Base-by-base conservation (phyloP, 2,888 invertebrate species). In the Alviniconcha strummeri region DNA sequence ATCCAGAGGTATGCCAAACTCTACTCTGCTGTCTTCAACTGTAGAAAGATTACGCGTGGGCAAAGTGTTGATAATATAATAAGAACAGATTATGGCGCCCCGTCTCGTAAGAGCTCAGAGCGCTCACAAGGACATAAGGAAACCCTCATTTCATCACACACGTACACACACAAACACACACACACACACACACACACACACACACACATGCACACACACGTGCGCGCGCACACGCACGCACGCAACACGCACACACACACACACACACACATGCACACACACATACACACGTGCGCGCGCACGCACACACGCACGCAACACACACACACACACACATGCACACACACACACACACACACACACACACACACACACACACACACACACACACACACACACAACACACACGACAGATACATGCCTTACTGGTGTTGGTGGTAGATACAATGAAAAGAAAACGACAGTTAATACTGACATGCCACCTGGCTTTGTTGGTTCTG, bases 361-460 rank as follows among this genome's bases (percentile, higher is more conserved):
- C 64, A 64, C 64, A 15, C 64, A 64, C 64, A 64, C 64, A 15
- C 64, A 64, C 64, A 64, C 64, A 64, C 64, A 64, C 64, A 64
- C 64, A 64, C 64, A 64, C 64, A 64, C 64, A 64, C 64, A 64
- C 64, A 64, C 64, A 64, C 64, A 64, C 64, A 64, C 64, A 64
- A 64, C 64, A 64, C 64, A 36, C 36, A 36, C 36, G 0, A 36
- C 36, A 36, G 36, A 36, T 36, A 36, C 36, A 36, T 36, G 36
- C 36, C 36, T 36, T 36, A 36, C 36, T 36, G 36, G 36, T 36
- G n/a, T n/a, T n/a, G 36, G 36, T 36, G 36, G 36, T 36, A 1
- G 36, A 3, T 36, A 36, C 36, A 36, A 36, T 36, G 36, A 36
- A 3, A 36, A 36, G 36, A 36, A 36, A 36, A 36, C 36, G 36